Percentiles rank a stretch among this genome's conserved stretches.
These are phyloP conservation scores for Pyrocoelia pectoralis DNA, from an alignment of 2,888 invertebrate species.

Conservation along the genomic window DNA sequence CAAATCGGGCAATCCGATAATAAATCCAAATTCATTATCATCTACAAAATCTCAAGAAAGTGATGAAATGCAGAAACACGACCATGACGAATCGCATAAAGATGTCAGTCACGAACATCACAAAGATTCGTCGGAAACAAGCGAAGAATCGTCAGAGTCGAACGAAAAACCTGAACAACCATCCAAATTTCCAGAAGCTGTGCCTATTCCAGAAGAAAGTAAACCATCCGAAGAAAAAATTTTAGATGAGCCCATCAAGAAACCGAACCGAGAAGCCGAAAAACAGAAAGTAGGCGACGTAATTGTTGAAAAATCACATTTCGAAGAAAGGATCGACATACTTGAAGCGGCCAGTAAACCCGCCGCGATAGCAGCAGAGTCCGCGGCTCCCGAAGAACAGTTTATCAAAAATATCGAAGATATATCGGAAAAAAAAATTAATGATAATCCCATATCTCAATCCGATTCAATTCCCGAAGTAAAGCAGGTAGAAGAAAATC, in stretches of 20 bases:
- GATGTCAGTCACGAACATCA: slow-evolving; percentile 41
- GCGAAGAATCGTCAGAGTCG: slow-evolving; percentile 50
- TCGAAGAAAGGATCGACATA: slow-evolving; percentile 3
- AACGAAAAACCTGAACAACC: slow-evolving; percentile 48
- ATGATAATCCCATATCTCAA: neutral
- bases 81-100: slow-evolving; percentile 31
- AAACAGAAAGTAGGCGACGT: slow-evolving; percentile 20
- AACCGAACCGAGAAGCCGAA: slow-evolving; percentile 8
- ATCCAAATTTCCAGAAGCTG: slow-evolving; percentile 37
- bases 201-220: slow-evolving; percentile 34
- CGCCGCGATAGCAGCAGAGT: slow-evolving; percentile 32
- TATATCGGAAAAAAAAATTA: slow-evolving; percentile 39
- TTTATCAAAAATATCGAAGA: slow-evolving; percentile 28
- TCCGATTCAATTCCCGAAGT: neutral
- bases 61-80: slow-evolving; percentile 28
- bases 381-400: neutral
- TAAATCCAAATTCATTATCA: slow-evolving; percentile 58
- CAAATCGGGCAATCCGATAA: slow-evolving; percentile 53
- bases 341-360: slow-evolving; percentile 2
- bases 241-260: neutral
- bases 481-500: neutral
- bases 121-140: slow-evolving; percentile 45
- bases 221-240: slow-evolving; percentile 32
- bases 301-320: slow-evolving; percentile 18
- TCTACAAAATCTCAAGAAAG: slow-evolving; percentile 54